Evolutionary conservation across 2,888 invertebrate genomes (phyloP), one percentile per base, ranked within the genome.

Genomic region (Oegoconia quadripuncta): DNA sequence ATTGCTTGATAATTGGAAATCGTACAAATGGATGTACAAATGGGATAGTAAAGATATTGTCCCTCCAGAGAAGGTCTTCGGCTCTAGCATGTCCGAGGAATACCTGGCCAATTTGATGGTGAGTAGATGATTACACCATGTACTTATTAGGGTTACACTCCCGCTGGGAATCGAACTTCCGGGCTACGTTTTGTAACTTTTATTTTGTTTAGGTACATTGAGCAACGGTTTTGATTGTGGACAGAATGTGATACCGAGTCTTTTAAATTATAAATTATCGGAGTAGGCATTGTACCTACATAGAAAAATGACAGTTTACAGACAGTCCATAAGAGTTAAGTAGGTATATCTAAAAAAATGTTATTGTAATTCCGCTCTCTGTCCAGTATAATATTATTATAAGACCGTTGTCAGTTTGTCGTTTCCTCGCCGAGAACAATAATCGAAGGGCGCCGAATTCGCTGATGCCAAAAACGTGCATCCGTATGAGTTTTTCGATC

Each of bases 381-480:
- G n/a, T n/a, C n/a, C 11, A 26, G 25, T 7, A 34, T 26, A 28
- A 31, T 16, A 31, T 32, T 27, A 12, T 27, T 27, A 6, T 27
- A n/a, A 15, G 37, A 31, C 36, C 26, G 44, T 50, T 48, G 43
- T 39, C 52, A 56, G 59, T 64, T 64, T 58, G 59, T 52, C 52
- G 59, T 64, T 64, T 56, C 64, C 59, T 56, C 60, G 66, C 61
- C 46, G 63, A 71, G 67, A 67, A 71, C 68, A 70, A 74, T 74
- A 65, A 75, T 63, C 65, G 69, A 68, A 67, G 66, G 72, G 75
- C 76, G 72, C 72, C 60, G 65, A 77, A 76, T 81, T 73, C 72
- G 86, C 86, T 86, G 86, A 84, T 76, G 74, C 71, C 77, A 74
- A 79, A 82, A 80, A 84, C 86, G 86, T 87, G 86, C 86, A 83